Base-by-base conservation (phyloP, 2,113 vertebrate species). In the Arothron firmamentum region DNA sequence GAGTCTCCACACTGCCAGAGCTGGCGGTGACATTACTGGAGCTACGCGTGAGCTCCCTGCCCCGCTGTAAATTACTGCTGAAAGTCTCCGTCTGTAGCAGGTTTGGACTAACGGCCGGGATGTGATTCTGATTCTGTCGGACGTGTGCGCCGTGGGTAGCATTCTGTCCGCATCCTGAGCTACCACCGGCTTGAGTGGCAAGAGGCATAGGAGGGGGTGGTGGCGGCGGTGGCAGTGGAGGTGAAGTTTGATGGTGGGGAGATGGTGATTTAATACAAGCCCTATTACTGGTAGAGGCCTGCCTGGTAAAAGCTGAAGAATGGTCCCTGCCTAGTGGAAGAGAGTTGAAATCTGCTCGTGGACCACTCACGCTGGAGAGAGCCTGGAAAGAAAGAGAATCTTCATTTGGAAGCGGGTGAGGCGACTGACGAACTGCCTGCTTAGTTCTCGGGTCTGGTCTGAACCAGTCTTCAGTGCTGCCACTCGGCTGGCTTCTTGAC, bases 361-460 rank as follows among this genome's bases (percentile, higher is more conserved):
- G 91, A 86, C 92, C 92, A 93, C 93, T 93, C 92, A 94, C 91
- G 94, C 92, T 94, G 91, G 94, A 92, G 92, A 92, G 92, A 90
- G 93, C 90, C 92, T 94, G 93, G 92, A 92, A 94, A 91, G 91
- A 94, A 77, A 96, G 87, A 92, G 90, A 92, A 90, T 93, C 90
- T 89, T 93, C 89, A 78, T 93, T 94, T 90, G 92, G 79, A 43
- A 38, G 70, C 41, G 59, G 21, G 52, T 81, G 72, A 56, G 93
- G 86, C 83, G 94, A 89, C 82, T 90, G 79, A 58, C 75, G 86
- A 66, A 87, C 72, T 77, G 79, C 69, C 84, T 81, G 80, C 60
- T 88, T 84, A 59, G 65, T 73, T 45, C 81, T 82, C 60, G 52
- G 72, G 52, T 90, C 89, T 68, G 86, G 75, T 59, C 68, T 86